A percentile compares a stretch with the other conserved stretches of the same genome.
Evolutionary conservation across 2,888 invertebrate species (phyloP).

Genomic region (Spilosoma lubricipeda): DNA sequence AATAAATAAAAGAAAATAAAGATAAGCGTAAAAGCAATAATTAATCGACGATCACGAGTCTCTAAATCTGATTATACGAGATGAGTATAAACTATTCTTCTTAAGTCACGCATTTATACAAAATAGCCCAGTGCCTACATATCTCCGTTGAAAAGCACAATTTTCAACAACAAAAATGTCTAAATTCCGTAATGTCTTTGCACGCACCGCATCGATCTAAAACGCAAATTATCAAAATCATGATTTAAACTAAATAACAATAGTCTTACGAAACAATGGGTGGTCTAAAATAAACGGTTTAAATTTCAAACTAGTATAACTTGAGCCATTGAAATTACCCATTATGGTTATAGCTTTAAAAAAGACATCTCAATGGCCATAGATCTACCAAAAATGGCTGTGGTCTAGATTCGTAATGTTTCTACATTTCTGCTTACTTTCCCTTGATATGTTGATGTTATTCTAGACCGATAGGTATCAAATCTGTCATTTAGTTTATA

Average conservation of each 20-base stretch:
- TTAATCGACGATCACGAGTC: neutral
- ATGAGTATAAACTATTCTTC: conserved; percentile 3
- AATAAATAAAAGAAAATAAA: no score
- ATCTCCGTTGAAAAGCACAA: conserved; percentile 32
- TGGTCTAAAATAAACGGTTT: conserved; percentile 44
- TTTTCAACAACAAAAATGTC: conserved; percentile 36
- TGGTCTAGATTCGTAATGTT: conserved; percentile 34
- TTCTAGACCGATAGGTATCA: conserved; percentile 3
- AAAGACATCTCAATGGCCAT: conserved; percentile 30
- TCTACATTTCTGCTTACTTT: conserved; percentile 36
- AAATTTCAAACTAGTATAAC: conserved; percentile 35
- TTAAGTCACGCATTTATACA: conserved; percentile 26
- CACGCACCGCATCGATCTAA: conserved; percentile 34
- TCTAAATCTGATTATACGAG: neutral
- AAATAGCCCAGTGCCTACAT: conserved; percentile 33
- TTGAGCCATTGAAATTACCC: conserved; percentile 27
- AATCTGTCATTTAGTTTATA: neutral
- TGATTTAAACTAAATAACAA: conserved; percentile 49
- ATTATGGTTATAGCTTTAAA: conserved; percentile 33
- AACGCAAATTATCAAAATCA: conserved; percentile 51
- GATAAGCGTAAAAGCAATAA: no score
- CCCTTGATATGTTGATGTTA: conserved; percentile 26
- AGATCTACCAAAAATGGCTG: conserved; percentile 39
- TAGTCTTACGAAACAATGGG: conserved; percentile 44
- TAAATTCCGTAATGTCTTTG: conserved; percentile 39